Evolutionary conservation across 2,888 invertebrate genomes (phyloP), one percentile per base, ranked within the genome.

Genomic region (Drosophila incognita): DNA sequence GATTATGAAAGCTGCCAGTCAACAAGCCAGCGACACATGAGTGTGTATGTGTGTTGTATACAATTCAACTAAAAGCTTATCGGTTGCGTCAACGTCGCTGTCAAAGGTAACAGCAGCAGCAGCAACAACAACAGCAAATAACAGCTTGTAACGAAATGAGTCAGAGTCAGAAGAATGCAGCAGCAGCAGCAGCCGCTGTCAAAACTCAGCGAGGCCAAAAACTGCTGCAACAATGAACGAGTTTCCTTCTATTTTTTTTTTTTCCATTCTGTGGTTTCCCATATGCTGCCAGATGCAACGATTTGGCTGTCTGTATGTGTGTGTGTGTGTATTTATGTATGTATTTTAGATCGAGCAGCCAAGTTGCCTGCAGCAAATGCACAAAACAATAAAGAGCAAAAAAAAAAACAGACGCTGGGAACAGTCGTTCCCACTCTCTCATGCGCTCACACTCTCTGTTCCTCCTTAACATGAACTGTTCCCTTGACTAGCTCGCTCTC

Each of bases 281-380:
- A 81, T 78, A 78, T 84, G 84, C 69, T 82, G 82, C 82, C 83
- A 83, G 76, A 83, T 83, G 83, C 83, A 84, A 59, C 73, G 46
- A 63, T 65, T 48, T 59, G 42, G 27, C 53, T 64, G 29, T 53
- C 10, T 54, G 46, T 48, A 31, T 59, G 31, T 54, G 15, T 60
- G 59, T 69, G 59, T 69, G 40, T 48, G 48, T 42, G 51, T 54
- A 18, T 58, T 51, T 65, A 24, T 54, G 53, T 48, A 35, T 53
- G 65, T 69, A 73, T 65, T 56, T 67, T 68, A 59, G 54, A 68
- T 70, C 40, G 46, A 59, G 62, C 66, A 82, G 71, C 71, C 65
- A 80, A 82, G 68, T 58, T 75, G 71, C 74, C 60, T 82, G 82
- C 74, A 40, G 31, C 56, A 82, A 83, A 81, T 84, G 84, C 81